Base-by-base conservation (phyloP, 2,888 invertebrate genomes). In the Malthinus flaveolus region DNA sequence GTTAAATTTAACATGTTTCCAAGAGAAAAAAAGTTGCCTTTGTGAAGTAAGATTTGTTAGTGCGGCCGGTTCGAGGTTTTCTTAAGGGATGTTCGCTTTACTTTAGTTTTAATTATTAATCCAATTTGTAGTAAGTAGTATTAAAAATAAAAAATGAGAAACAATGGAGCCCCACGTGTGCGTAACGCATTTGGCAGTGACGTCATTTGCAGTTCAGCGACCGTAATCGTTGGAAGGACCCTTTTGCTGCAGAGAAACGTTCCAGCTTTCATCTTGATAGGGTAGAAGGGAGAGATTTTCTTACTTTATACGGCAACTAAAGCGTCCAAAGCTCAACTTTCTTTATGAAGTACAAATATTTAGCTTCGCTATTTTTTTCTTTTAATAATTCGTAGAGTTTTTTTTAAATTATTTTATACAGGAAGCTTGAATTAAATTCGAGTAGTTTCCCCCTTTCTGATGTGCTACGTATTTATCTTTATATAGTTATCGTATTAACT, bases 191-290 rank as follows among this genome's bases (percentile, higher is more conserved):
- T 59, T 59, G 49, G 34, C 39, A 32, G 51, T 64, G 64, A 64
- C 62, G 64, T 64, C 62, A 64, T 45, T 42, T 47, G 47, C 59
- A 61, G 64, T 64, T 64, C 64, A 64, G 54, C 64, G 64, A 64
- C 64, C 64, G 56, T 54, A 51, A 62, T 52, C 36, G 49, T 49
- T 62, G 60, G 62, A 59, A 60, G 59, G 62, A 51, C 56, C 62
- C 61, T 60, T 59, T 58, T 55, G 47, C 49, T 59, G 59, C 62
- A 49, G 37, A 56, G 62, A 34, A 55, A 53, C 49, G 59, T 54
- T 59, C 39, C 42, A 39, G 50, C 49, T 54, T 51, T 55, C 54
- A 55, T 59, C 54, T 55, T 47, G 54, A 59, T 59, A 55, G 55
- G 55, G 47, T 50, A 54, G 54, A 23, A 23, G 48, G 49, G 34